Percentiles rank a stretch among this genome's conserved stretches.
These are phyloP conservation scores for Pteruthius melanotis DNA, from an alignment of 2,113 vertebrate genomes.

Conservation along the genomic window DNA sequence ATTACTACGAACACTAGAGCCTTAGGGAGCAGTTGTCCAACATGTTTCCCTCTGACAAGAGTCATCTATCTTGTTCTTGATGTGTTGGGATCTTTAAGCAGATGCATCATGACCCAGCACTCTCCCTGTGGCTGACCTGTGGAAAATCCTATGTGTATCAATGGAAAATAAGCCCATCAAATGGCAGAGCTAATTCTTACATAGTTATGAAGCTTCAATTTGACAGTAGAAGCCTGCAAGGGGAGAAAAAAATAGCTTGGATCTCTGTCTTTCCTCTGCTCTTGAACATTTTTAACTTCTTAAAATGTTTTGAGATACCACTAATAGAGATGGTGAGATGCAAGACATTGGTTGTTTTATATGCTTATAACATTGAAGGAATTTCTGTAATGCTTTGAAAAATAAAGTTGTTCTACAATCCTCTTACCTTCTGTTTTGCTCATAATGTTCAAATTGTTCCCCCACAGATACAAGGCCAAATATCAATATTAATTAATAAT, in stretches of 20 bases:
- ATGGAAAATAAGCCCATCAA: constrained; percentile 25
- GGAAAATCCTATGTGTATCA: background rate
- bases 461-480: background rate
- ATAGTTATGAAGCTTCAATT: constrained; percentile 7
- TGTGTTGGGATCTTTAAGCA: background rate
- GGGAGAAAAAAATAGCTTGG: background rate
- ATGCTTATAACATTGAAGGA: background rate
- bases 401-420: background rate
- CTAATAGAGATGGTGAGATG: background rate
- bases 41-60: background rate
- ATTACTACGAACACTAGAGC: constrained; percentile 26
- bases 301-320: background rate
- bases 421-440: background rate
- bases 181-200: constrained; percentile 3
- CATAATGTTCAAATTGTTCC: background rate
- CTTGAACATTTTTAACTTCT: background rate
- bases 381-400: background rate
- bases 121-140: constrained; percentile 23
- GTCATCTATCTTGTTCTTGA: constrained; percentile 26
- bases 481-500: background rate
- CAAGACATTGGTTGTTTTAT: background rate
- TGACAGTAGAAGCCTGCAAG: background rate
- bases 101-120: background rate
- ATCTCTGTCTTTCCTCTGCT: background rate
- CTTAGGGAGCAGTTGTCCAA: constrained; percentile 43